Conservation (phyloP, 2,888 invertebrate genomes). For the Sminthurinus aureus region DNA sequence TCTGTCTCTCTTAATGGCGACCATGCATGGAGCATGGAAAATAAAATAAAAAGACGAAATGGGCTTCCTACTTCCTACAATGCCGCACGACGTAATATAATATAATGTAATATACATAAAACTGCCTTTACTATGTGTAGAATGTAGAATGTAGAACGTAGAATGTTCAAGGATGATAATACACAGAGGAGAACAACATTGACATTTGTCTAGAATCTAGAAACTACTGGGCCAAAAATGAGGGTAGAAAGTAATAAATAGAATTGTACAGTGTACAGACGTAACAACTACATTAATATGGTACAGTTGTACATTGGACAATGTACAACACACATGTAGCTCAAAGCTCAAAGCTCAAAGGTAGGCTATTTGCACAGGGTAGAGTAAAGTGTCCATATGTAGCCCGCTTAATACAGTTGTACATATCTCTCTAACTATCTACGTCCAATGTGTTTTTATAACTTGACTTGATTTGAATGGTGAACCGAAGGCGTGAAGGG, state of each 20-base stretch:
- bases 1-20: neutral
- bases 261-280: too few relatives aligned
- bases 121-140: too few relatives aligned
- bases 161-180: neutral
- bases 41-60: slow-evolving; percentile 1
- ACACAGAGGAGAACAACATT: too few relatives aligned
- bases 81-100: too few relatives aligned
- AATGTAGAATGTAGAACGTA: neutral
- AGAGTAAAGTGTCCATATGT: neutral
- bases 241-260: too few relatives aligned
- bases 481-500: slow-evolving; percentile 55
- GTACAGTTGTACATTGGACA: neutral
- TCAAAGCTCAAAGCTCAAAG: too few relatives aligned
- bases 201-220: too few relatives aligned
- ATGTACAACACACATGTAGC: neutral
- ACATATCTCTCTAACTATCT: neutral
- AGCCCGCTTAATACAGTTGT: neutral
- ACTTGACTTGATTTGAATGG: neutral
- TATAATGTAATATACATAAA: too few relatives aligned
- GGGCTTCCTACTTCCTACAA: too few relatives aligned
- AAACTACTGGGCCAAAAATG: too few relatives aligned
- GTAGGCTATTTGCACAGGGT: neutral
- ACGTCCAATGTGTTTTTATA: neutral
- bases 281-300: too few relatives aligned
- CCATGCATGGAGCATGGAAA: slow-evolving; percentile 19